Evolutionary conservation across 2,797 vertebrate species (phyloP), one percentile per base, ranked within the genome.

Genomic region (Enteromius fasciolatus): DNA sequence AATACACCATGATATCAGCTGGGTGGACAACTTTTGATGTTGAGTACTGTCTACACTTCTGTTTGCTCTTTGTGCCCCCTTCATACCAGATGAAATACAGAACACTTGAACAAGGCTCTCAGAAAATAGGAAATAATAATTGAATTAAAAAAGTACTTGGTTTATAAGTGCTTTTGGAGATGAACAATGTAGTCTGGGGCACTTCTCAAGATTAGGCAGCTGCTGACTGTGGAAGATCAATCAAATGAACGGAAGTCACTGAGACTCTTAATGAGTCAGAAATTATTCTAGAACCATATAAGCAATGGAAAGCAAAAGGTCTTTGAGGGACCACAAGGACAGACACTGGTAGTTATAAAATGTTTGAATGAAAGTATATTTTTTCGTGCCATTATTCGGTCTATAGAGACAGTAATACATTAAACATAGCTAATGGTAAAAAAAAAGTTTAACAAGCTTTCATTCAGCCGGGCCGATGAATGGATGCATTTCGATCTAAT

Each of bases 21-120:
- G 5, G 57, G 7, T 72, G 12, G 67, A 14, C 28, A 74, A 66
- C 59, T 74, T 66, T 73, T 81, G 70, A 81, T 75, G 80, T 39
- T 41, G 69, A 81, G 80, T 50, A 66, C 46, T 39, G 28, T 81
- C 15, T 50, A 66, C 31, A 66, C 80, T 73, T 14, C 44, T 52
- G 31, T 66, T 50, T 54, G 20, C 66, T 70, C 48, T 80, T 14
- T 70, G 54, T 33, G 25, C 7, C 28, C 31, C 2, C 5, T 20
- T 81, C 28, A 61, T 33, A 25, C 25, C 48, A 10, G 31, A 50
- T 36, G 20, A 73, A 72, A 48, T 36, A 20, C 17, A 70, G n/a
- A 18, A 33, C 15, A 41, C 57, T 77, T 64, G 59, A 25, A 73
- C 11, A 61, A 63, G 28, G 44, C 44, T 36, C 57, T 64, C 69